Conservation (phyloP, 2,888 invertebrate species). For the Cyaniris semiargus region DNA sequence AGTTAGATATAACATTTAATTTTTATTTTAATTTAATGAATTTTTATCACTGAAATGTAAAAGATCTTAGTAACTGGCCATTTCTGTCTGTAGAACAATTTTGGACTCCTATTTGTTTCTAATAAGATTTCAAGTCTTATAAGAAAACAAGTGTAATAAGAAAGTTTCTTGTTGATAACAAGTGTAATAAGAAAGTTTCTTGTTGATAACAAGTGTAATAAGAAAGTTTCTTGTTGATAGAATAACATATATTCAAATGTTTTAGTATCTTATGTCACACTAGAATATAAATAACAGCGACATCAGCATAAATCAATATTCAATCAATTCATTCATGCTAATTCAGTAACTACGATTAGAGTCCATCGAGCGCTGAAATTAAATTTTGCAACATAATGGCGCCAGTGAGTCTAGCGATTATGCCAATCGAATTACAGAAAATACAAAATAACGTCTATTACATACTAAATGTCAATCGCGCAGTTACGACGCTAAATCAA, state of each 20-base stretch:
- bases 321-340: neutral
- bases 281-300: neutral
- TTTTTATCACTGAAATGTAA: neutral
- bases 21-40: neutral
- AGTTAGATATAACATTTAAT: neutral
- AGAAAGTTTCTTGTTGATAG: neutral
- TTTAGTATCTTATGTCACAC: neutral
- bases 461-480: constrained; percentile 24
- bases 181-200: neutral
- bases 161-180: neutral
- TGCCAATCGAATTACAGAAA: constrained; percentile 26
- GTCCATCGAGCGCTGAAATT: constrained; percentile 2
- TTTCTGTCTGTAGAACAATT: neutral
- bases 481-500: constrained; percentile 27
- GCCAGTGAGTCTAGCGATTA: constrained; percentile 14
- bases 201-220: neutral
- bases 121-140: neutral
- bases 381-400: constrained; percentile 3
- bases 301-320: neutral
- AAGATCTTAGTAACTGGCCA: neutral
- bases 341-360: constrained; percentile 1
- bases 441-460: constrained; percentile 23
- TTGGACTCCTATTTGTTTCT: neutral
- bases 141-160: neutral
- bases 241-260: neutral